phyloP scores from a whole-genome alignment of 1,140 invertebrate species.

The Scylla paramamosain region DNA sequence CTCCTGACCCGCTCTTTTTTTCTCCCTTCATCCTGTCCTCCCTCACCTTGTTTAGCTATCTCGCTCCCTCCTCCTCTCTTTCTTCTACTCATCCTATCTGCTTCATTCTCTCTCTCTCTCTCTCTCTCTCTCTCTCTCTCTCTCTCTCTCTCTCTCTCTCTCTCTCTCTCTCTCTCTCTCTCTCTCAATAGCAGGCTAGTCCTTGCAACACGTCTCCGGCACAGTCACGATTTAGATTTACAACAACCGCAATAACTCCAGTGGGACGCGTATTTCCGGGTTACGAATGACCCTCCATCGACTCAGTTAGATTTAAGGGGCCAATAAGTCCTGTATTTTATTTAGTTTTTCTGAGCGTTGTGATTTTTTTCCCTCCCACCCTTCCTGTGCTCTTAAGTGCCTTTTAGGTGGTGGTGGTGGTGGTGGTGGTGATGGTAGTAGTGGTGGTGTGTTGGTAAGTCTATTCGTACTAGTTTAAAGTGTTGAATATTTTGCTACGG shows the following conservation, averaged over 20 bases:
- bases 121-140: constrained; percentile 10
- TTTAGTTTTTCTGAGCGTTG: not conserved
- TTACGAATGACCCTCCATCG: constrained; percentile 8
- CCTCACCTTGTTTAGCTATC: too few relatives aligned
- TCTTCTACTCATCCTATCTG: not conserved
- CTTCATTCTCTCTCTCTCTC: not conserved
- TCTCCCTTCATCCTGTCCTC: too few relatives aligned
- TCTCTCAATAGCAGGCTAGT: not conserved
- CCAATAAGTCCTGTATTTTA: not conserved
- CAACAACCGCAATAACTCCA: not conserved
- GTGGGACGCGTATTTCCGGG: not conserved
- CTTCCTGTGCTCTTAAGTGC: not conserved
- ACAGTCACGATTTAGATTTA: constrained; percentile 8
- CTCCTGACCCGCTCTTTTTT: too few relatives aligned
- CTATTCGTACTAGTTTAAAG: not conserved
- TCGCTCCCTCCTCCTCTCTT: not conserved
- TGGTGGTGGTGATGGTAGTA: not conserved
- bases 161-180: constrained; percentile 12
- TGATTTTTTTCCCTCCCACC: not conserved
- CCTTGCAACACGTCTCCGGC: not conserved
- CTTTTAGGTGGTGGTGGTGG: not conserved
- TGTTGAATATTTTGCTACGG: not conserved
- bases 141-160: not conserved
- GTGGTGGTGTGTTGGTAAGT: not conserved
- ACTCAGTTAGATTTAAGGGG: not conserved